These are phyloP conservation scores for Alsophila aescularia DNA, from an alignment of 2,888 invertebrate genomes.

Conservation along the genomic window DNA sequence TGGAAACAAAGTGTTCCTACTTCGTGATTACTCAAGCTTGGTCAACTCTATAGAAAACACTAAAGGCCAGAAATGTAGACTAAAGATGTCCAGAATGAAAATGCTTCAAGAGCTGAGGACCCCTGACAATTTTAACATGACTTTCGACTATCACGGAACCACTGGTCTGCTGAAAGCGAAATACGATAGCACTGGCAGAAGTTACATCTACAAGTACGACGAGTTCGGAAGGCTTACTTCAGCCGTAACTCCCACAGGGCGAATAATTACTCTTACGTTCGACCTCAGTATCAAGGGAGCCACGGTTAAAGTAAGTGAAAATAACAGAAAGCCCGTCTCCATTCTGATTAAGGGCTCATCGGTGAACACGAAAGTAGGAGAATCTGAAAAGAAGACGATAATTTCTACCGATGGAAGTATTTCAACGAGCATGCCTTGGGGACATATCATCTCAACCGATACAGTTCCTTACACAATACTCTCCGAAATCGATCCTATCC, in stretches of 20 bases:
- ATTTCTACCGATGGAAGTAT: conserved; percentile 93
- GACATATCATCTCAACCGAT: conserved; percentile 94
- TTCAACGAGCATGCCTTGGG: conserved; percentile 92
- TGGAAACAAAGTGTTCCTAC: conserved; percentile 93
- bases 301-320: conserved; percentile 92
- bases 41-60: conserved; percentile 98
- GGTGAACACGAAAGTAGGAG: conserved; percentile 92
- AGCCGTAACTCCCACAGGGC: conserved; percentile 97
- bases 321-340: conserved; percentile 92
- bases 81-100: conserved; percentile 96
- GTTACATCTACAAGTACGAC: conserved; percentile 97
- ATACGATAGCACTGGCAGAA: conserved; percentile 94
- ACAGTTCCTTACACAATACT: conserved; percentile 95
- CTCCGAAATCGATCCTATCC: conserved; percentile 93
- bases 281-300: conserved; percentile 96
- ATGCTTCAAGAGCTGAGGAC: conserved; percentile 95
- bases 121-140: conserved; percentile 96
- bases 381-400: conserved; percentile 92
- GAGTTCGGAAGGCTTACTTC: conserved; percentile 96
- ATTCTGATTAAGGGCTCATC: conserved; percentile 95
- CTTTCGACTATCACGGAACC: conserved; percentile 96
- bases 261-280: conserved; percentile 93
- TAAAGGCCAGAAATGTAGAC: conserved; percentile 94
- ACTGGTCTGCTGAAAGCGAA: conserved; percentile 95
- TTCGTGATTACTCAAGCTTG: conserved; percentile 93